Conservation (phyloP, 2,888 invertebrate species). For the Cremastinae sp. region DNA sequence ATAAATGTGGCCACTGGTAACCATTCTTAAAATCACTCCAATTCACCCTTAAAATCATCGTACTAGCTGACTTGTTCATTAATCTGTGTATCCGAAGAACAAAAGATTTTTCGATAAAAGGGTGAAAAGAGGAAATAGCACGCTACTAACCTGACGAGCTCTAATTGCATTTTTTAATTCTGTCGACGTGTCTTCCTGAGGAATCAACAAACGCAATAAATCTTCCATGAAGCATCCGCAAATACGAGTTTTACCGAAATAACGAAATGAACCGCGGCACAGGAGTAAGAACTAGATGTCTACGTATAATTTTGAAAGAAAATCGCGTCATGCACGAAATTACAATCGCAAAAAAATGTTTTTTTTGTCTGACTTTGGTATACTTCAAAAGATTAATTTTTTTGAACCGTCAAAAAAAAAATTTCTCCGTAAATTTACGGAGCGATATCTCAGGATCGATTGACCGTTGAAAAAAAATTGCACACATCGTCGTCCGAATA, state of each 20-base stretch:
- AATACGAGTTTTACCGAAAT: constrained; percentile 55
- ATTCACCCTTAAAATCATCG: too few species aligned
- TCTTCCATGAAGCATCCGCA: constrained; percentile 74
- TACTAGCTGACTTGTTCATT: too few species aligned
- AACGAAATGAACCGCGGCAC: constrained; percentile 57
- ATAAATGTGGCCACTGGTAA: too few species aligned
- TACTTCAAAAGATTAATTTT: neutral
- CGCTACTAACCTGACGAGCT: constrained; percentile 76
- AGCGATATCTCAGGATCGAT: neutral
- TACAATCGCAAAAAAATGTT: constrained; percentile 10
- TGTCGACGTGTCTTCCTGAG: constrained; percentile 76
- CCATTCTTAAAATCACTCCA: too few species aligned
- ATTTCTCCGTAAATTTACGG: neutral
- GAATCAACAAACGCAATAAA: constrained; percentile 74
- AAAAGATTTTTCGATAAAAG: too few species aligned
- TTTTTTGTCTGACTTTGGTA: constrained; percentile 8
- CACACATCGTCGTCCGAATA: constrained; percentile 50
- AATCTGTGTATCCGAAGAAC: too few species aligned
- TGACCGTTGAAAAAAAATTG: constrained; percentile 44
- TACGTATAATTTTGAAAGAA: neutral
- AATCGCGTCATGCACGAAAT: constrained; percentile 48
- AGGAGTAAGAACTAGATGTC: constrained; percentile 24
- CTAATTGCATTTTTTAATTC: constrained; percentile 75
- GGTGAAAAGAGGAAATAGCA: constrained; percentile 68
- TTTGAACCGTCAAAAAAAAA: neutral